Base-by-base conservation (phyloP, 2,888 invertebrate genomes). In the Mallateleia sp. region DNA sequence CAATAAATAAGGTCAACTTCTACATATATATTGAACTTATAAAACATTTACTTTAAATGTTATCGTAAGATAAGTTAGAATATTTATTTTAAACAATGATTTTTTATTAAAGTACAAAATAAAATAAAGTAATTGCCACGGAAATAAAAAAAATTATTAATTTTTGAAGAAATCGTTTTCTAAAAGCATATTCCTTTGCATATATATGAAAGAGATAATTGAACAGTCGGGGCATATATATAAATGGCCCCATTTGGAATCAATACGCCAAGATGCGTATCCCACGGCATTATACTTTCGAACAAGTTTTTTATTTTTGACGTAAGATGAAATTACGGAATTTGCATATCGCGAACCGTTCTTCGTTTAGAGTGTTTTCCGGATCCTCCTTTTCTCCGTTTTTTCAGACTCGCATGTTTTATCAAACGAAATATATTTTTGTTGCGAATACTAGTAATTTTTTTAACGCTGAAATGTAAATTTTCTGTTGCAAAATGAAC, bases 311-410 rank as follows among this genome's bases (percentile, higher is more conserved):
- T 72, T 74, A 75, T 75, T 69, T 83, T 47, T 47, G 42, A 60
- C 64, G 52, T 71, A 75, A 45, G 83, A 83, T 84, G 71, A 84
- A 84, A 77, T 72, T 84, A 78, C 66, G 38, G 64, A 56, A 78
- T 84, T 84, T 84, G 78, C 83, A 84, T 84, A 84, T 78, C 71
- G 56, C 54, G 22, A 38, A 11, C 54, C 66, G 45, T 45, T 77
- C 45, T 20, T 38, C 52, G 66, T 66, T 56, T 62, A 34, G 28
- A 34, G 34, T 75, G 54, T 24, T 34, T 56, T n/a, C n/a, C 47
- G 69, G 38, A 54, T 24, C 24, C 38, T 20, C 54, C 32, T 3
- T 54, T 54, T 18, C 54, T n/a, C 1, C 75, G 14, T 32, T 75
- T 24, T 64, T 18, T 18, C 42, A 34, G 47, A 32, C 18, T 62